Percentiles rank a stretch among this genome's conserved stretches.
phyloP scores from a whole-genome alignment of 2,797 vertebrate genomes.

The Acanthis flammea region DNA sequence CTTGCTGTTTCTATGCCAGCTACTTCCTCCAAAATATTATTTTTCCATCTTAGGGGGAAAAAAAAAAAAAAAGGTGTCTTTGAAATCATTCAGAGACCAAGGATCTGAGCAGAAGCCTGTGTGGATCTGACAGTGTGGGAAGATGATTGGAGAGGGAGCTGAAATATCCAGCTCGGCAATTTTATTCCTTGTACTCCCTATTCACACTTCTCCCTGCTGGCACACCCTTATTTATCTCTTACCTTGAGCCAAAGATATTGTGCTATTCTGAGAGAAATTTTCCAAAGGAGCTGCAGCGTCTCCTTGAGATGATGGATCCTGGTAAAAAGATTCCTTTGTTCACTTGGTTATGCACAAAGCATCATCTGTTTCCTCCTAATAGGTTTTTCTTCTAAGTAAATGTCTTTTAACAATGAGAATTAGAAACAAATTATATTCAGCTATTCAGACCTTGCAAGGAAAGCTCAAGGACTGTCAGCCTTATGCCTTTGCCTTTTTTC shows the following conservation, averaged over 20 bases:
- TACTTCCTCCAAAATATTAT: neutral
- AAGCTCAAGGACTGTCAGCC: neutral
- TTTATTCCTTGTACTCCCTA: neutral
- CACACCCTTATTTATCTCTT: neutral
- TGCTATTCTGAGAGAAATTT: neutral
- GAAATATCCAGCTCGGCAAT: neutral
- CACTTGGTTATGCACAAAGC: neutral
- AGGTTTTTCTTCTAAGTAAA: neutral
- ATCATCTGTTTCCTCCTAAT: neutral
- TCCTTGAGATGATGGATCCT: neutral
- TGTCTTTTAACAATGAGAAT: neutral
- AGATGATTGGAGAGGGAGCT: neutral
- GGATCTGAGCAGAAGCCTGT: neutral
- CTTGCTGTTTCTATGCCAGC: neutral
- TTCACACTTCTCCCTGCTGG: neutral
- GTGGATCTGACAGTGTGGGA: neutral
- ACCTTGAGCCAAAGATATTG: neutral
- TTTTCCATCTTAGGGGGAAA: neutral
- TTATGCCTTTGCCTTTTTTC: neutral
- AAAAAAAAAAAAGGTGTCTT: neutral
- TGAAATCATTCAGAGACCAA: neutral
- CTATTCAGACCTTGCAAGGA: neutral
- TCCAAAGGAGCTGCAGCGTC: neutral
- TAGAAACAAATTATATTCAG: slow-evolving; percentile 10
- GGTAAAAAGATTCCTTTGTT: neutral